phyloP scores from a whole-genome alignment of 2,113 vertebrate genomes.

The Narcine bancroftii region DNA sequence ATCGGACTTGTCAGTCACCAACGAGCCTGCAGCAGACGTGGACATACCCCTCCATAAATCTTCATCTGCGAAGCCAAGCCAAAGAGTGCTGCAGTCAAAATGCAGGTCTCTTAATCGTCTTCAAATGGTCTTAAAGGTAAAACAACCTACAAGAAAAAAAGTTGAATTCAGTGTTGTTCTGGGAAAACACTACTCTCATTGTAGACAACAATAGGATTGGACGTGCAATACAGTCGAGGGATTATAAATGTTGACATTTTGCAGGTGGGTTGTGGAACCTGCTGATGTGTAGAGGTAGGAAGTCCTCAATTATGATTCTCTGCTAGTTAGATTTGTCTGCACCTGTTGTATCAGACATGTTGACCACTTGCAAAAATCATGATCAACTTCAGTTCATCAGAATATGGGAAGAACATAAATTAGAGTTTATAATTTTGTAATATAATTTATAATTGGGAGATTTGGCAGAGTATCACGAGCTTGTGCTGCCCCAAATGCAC shows the following conservation, averaged over 20 bases:
- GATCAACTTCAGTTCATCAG: not conserved
- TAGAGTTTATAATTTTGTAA: too few relatives aligned
- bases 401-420: not conserved
- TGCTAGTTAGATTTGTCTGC: not conserved
- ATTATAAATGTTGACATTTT: not conserved
- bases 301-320: not conserved
- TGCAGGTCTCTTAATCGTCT: not conserved
- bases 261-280: not conserved
- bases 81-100: slow-evolving; percentile 4
- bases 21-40: too few relatives aligned
- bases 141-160: not conserved
- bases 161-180: not conserved
- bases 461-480: too few relatives aligned
- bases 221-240: not conserved
- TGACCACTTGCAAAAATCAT: not conserved
- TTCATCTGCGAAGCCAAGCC: too few relatives aligned
- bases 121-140: not conserved
- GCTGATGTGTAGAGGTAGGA: not conserved
- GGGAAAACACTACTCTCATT: not conserved
- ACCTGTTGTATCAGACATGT: not conserved
- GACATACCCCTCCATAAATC: too few relatives aligned
- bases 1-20: too few relatives aligned
- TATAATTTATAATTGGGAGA: too few relatives aligned
- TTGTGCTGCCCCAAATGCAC: too few relatives aligned
- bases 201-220: not conserved